Percentiles rank a stretch among this genome's conserved stretches.
These are phyloP conservation scores for Melanerpes formicivorus DNA, from an alignment of 2,113 vertebrate species.

Conservation along the genomic window DNA sequence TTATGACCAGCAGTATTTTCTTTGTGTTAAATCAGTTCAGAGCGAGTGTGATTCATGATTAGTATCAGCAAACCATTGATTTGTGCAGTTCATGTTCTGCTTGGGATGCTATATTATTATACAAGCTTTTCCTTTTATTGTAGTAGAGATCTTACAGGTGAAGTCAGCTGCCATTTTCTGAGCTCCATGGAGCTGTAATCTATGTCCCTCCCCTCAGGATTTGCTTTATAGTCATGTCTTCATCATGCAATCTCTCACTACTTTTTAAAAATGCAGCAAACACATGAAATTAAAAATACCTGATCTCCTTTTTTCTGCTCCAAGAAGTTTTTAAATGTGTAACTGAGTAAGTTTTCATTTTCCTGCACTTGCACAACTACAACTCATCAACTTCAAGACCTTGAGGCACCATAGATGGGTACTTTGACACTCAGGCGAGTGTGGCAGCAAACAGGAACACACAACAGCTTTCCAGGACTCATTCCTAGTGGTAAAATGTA, in stretches of 20 bases:
- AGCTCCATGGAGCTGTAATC: not conserved
- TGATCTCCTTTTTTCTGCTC: not conserved
- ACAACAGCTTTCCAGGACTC: not conserved
- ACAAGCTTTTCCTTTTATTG: not conserved
- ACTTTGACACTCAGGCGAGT: not conserved
- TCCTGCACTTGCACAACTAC: not conserved
- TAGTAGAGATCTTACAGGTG: not conserved
- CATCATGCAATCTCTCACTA: not conserved
- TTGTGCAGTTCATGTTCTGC: not conserved
- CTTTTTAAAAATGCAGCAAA: not conserved
- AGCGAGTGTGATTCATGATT: not conserved
- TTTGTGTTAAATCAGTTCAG: not conserved
- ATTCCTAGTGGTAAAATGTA: not conserved
- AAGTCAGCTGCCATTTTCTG: not conserved
- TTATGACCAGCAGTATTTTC: not conserved
- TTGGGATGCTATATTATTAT: not conserved
- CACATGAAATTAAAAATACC: not conserved
- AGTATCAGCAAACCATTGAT: not conserved
- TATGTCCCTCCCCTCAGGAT: not conserved
- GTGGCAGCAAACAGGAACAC: not conserved
- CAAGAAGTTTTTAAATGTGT: not conserved
- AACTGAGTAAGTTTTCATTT: not conserved
- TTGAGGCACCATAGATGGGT: not conserved
- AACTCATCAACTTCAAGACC: not conserved
- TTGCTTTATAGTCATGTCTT: not conserved